phyloP scores from a whole-genome alignment of 2,113 vertebrate genomes.

The Pristiophorus japonicus region DNA sequence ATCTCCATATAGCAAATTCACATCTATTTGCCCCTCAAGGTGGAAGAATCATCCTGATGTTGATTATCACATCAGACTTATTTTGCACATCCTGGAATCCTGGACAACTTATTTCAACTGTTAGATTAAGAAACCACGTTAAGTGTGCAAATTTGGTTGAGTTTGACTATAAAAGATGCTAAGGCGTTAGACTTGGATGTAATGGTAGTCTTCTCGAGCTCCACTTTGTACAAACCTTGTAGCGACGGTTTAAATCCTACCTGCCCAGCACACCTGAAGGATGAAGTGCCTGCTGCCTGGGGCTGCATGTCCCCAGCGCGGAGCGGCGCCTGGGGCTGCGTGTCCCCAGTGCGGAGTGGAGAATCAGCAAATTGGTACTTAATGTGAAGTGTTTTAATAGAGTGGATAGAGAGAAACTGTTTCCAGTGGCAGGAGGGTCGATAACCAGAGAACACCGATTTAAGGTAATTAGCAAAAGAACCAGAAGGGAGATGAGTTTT shows the following conservation, averaged over 20 bases:
- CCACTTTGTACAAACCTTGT: background rate
- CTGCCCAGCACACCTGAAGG: background rate
- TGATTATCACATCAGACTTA: background rate
- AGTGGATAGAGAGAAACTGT: background rate
- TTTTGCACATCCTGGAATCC: background rate
- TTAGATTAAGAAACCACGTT: background rate
- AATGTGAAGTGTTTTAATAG: background rate
- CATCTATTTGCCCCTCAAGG: background rate
- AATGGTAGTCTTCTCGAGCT: background rate
- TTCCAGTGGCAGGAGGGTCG: background rate
- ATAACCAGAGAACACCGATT: background rate
- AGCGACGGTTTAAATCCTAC: background rate
- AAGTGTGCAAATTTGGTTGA: background rate
- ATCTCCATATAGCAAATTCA: background rate
- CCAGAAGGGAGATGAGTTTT: background rate
- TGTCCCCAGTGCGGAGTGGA: background rate
- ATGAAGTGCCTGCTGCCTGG: background rate
- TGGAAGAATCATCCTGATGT: background rate
- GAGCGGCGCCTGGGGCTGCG: too few relatives aligned
- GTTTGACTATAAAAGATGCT: background rate
- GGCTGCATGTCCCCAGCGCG: too few relatives aligned
- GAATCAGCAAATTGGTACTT: background rate
- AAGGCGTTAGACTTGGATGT: background rate
- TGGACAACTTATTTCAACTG: background rate
- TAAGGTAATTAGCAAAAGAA: background rate